Conservation (phyloP, 2,888 invertebrate species). For the Suillia variegata region DNA sequence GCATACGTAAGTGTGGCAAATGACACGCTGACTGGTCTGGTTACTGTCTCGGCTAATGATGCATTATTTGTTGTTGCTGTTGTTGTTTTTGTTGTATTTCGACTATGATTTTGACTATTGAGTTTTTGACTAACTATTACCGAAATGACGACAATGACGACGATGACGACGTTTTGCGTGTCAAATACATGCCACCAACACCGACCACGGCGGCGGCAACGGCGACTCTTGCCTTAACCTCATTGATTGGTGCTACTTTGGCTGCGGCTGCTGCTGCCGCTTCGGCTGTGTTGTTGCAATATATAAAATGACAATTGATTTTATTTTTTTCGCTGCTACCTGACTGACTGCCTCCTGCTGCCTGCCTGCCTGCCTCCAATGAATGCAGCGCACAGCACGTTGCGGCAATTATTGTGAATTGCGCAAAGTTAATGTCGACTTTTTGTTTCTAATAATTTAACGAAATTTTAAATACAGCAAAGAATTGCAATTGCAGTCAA, state of each 20-base stretch:
- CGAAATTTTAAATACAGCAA: not conserved
- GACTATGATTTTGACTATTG: too few species aligned
- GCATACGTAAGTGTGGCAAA: not conserved
- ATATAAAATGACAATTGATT: not conserved
- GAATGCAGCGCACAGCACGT: too few species aligned
- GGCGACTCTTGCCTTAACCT: not conserved
- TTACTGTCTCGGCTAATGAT: not conserved
- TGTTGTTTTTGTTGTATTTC: not conserved
- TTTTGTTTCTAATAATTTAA: not conserved
- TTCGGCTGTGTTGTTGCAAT: not conserved
- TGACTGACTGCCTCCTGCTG: conserved; percentile 12
- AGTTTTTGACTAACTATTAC: not conserved
- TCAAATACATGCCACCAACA: not conserved
- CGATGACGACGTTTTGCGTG: not conserved
- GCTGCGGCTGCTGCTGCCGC: not conserved
- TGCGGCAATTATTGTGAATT: not conserved
- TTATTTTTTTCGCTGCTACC: conserved; percentile 12
- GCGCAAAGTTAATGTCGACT: not conserved
- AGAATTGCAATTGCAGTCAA: not conserved
- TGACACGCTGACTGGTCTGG: not conserved
- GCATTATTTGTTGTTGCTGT: not conserved
- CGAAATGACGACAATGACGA: too few species aligned
- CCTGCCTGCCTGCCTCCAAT: too few species aligned
- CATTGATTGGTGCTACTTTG: not conserved
- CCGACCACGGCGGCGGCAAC: too few species aligned